These are phyloP conservation scores for Neodiprion fabricii DNA, from an alignment of 1,140 invertebrate species.

Conservation along the genomic window DNA sequence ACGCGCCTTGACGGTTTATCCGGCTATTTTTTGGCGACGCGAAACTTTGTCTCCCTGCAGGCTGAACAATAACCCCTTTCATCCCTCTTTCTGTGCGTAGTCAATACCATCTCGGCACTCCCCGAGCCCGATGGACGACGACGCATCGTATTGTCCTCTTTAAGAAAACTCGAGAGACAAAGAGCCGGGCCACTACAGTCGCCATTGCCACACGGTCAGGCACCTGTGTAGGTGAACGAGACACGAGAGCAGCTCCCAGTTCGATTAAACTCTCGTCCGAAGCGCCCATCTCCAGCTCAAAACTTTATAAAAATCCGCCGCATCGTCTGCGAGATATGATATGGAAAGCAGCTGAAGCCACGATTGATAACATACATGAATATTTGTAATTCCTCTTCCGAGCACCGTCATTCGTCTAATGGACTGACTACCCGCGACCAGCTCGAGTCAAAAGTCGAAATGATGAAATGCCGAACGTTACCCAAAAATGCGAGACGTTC, in stretches of 20 bases:
- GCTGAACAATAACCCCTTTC: not conserved
- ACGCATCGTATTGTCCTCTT: not conserved
- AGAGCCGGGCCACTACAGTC: not conserved
- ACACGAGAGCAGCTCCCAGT: not conserved
- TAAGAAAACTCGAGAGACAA: conserved; percentile 5
- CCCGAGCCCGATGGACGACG: not conserved
- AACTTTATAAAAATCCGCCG: too few relatives aligned
- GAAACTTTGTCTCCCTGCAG: too few relatives aligned
- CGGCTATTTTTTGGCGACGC: too few relatives aligned
- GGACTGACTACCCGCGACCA: too few relatives aligned
- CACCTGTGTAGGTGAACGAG: too few relatives aligned
- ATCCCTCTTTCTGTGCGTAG: not conserved
- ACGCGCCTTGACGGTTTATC: too few relatives aligned
- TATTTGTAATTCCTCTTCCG: too few relatives aligned
- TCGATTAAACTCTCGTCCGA: not conserved
- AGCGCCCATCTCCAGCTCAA: not conserved
- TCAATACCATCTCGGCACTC: not conserved
- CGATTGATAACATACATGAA: not conserved
- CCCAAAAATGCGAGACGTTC: not conserved
- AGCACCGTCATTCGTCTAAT: too few relatives aligned
- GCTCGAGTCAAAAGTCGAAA: too few relatives aligned
- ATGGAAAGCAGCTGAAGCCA: not conserved
- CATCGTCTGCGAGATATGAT: not conserved
- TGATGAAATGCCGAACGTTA: too few relatives aligned
- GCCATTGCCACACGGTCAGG: not conserved